Evolutionary conservation across 2,797 vertebrate species (phyloP), one percentile per base, ranked within the genome.

Genomic region (Cygnus olor): DNA sequence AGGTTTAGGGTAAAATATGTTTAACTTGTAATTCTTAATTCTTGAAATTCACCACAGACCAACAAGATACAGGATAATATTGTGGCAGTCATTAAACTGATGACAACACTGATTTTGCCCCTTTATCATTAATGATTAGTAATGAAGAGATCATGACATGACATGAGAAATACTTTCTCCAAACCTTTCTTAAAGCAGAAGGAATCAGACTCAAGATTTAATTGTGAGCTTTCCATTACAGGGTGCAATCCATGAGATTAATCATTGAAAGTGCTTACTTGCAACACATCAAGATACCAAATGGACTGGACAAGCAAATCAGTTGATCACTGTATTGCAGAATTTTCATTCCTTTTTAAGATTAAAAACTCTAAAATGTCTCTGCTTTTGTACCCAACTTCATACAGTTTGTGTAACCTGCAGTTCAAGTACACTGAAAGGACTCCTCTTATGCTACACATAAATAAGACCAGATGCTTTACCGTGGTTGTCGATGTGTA

Each of bases 361-460:
- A 81, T 51, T 5, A 36, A 82, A 90, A 86, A 56, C 22, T 65
- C 72, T 63, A 63, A 86, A 91, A 63, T 1, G 1, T 20, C 88
- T 91, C 87, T 72, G 10, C 21, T 85, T 85, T 81, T 77, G 49
- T 72, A 84, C 42, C 60, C 78, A 88, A 28, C 78, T 95, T 95
- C 70, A 88, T 28, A 56, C 10, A 73, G 44, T 77, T 93, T 73
- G 66, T 28, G 45, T 90, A 81, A 86, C 40, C 82, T 72, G 58
- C 24, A 40, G 88, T 88, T 95, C 83, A 95, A 90, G 64, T 76
- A 81, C 70, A 60, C 25, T 56, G 68, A 49, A 94, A 95, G 80
- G 64, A 85, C 71, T 90, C 91, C 47, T 81, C 28, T 73, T 82
- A 58, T 4, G 10, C 76, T 6, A 3, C 30, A 45, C 49, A 70